Percentiles rank a stretch among this genome's conserved stretches.
phyloP scores from a whole-genome alignment of 2,113 vertebrate species.

The Burhinus bistriatus region DNA sequence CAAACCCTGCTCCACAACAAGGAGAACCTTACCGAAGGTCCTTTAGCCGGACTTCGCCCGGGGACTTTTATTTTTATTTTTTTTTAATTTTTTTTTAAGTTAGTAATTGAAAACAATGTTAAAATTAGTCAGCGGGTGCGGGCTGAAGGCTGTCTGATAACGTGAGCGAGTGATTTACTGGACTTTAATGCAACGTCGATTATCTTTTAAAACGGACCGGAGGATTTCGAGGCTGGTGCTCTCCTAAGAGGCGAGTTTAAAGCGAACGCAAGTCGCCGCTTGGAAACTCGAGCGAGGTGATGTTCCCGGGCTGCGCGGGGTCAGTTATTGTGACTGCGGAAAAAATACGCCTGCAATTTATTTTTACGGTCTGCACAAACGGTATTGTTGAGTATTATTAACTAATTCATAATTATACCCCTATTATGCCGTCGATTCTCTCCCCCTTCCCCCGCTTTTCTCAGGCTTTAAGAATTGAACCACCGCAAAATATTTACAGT shows the following conservation, averaged over 20 bases:
- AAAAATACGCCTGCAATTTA: conserved; percentile 15
- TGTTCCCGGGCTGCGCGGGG: neutral
- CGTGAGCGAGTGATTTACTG: neutral
- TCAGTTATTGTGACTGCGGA: neutral
- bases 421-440: conserved; percentile 18
- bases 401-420: conserved; percentile 42
- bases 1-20: neutral
- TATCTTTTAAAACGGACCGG: neutral
- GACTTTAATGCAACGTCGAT: neutral
- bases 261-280: neutral
- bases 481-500: conserved; percentile 44
- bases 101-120: conserved; percentile 29
- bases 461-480: conserved; percentile 39
- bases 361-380: conserved; percentile 56
- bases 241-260: neutral
- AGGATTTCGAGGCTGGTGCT: neutral
- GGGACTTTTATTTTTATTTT: neutral
- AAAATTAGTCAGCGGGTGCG: neutral
- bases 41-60: neutral
- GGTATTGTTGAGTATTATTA: conserved; percentile 26
- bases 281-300: conserved; percentile 19
- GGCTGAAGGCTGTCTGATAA: neutral
- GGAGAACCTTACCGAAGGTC: neutral
- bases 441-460: neutral
- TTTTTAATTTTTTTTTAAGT: neutral